phyloP scores from a whole-genome alignment of 2,113 vertebrate species.

The Zosterops pallidus region DNA sequence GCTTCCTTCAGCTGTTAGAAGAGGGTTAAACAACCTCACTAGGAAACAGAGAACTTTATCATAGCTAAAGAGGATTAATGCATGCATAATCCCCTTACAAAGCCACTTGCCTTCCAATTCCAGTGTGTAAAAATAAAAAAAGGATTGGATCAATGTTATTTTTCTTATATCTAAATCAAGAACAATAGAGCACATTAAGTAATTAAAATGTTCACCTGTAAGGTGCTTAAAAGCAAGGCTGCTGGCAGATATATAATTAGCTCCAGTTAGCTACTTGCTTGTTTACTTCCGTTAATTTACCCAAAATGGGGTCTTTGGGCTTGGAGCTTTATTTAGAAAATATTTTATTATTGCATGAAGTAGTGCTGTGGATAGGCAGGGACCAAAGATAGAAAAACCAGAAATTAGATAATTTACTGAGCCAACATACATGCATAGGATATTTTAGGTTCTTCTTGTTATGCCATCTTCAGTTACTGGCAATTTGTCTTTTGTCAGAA shows the following conservation, averaged over 20 bases:
- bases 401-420: neutral
- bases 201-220: slow-evolving; percentile 63
- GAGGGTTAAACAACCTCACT: slow-evolving; percentile 36
- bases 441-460: neutral
- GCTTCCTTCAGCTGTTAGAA: neutral
- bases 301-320: neutral
- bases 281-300: slow-evolving; percentile 20
- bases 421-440: neutral
- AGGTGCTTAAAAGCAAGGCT: slow-evolving; percentile 45
- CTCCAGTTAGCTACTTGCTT: slow-evolving; percentile 15
- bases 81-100: slow-evolving; percentile 51
- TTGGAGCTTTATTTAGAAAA: slow-evolving; percentile 27
- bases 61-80: slow-evolving; percentile 39
- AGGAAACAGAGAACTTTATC: slow-evolving; percentile 53
- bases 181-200: slow-evolving; percentile 61
- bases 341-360: neutral
- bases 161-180: slow-evolving; percentile 55
- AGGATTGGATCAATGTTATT: slow-evolving; percentile 51
- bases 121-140: slow-evolving; percentile 44
- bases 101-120: slow-evolving; percentile 52
- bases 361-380: neutral
- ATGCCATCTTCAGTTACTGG: neutral
- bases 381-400: neutral
- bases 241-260: slow-evolving; percentile 44
- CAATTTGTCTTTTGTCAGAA: neutral